Percentiles rank a stretch among this genome's conserved stretches.
Conservation (phyloP, 2,113 vertebrate genomes). For the Menidia beryllina region DNA sequence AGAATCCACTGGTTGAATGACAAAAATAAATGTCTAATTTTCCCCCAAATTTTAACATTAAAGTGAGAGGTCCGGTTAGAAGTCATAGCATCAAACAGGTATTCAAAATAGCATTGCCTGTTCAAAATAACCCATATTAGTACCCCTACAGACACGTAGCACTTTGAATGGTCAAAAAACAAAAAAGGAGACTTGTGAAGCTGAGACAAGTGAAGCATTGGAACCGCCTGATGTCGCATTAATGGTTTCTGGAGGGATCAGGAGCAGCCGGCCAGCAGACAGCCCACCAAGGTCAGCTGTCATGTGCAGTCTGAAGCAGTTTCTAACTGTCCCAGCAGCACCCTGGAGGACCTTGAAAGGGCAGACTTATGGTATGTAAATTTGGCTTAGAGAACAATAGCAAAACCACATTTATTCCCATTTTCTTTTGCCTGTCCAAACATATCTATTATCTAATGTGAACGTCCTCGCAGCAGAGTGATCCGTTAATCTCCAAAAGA, state of each 20-base stretch:
- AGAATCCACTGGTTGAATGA: too few relatives aligned
- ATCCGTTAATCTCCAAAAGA: slow-evolving; percentile 17
- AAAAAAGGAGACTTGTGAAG: too few relatives aligned
- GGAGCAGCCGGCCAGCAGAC: slow-evolving; percentile 11
- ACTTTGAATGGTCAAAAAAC: too few relatives aligned
- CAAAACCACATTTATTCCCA: background rate
- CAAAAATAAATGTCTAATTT: too few relatives aligned
- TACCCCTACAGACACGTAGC: too few relatives aligned
- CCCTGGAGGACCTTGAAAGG: background rate
- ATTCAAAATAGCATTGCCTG: too few relatives aligned
- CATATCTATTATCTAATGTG: background rate
- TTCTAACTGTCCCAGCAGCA: slow-evolving; percentile 2
- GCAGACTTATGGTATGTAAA: background rate
- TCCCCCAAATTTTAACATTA: too few relatives aligned
- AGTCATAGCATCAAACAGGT: too few relatives aligned
- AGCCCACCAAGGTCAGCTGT: slow-evolving; percentile 42
- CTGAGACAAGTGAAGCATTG: slow-evolving; percentile 27
- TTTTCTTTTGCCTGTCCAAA: too few relatives aligned
- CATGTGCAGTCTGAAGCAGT: slow-evolving; percentile 19
- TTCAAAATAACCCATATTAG: too few relatives aligned
- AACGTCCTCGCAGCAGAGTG: slow-evolving; percentile 1
- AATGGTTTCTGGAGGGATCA: slow-evolving; percentile 12
- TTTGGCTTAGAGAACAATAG: background rate
- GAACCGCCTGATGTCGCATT: slow-evolving; percentile 4
- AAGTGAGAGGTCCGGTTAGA: too few relatives aligned